Evolutionary conservation across 2,888 invertebrate species (phyloP).

Genomic region (Eupithecia inturbata): DNA sequence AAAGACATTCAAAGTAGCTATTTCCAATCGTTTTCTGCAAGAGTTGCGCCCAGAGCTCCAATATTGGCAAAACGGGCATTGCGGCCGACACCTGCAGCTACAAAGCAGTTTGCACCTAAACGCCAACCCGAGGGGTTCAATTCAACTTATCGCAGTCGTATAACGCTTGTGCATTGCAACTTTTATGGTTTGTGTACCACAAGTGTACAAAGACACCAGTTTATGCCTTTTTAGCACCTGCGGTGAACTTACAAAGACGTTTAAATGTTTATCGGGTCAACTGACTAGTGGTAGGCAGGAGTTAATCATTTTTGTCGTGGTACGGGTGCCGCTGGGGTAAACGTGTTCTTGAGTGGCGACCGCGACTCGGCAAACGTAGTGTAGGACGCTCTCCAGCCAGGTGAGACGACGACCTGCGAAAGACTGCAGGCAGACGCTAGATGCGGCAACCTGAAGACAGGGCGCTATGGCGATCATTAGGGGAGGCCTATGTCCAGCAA

Average conservation of each 20-base stretch:
- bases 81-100: conserved; percentile 2
- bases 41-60: conserved; percentile 7
- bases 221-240: neutral
- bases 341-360: no score
- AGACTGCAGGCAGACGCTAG: no score
- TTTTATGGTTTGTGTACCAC: conserved; percentile 4
- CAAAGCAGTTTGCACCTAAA: conserved; percentile 8
- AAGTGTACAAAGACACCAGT: neutral
- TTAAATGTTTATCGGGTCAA: neutral
- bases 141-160: neutral
- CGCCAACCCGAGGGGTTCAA: neutral
- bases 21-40: conserved; percentile 16
- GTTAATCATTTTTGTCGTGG: neutral
- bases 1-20: conserved; percentile 7
- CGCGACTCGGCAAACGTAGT: no score
- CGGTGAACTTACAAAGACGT: neutral
- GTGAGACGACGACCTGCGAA: no score
- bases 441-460: no score
- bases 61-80: conserved; percentile 8
- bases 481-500: no score
- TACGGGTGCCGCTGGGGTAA: no score
- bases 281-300: neutral
- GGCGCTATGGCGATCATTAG: no score
- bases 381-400: no score
- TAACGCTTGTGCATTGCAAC: no score